Evolutionary conservation across 2,888 invertebrate genomes (phyloP).

Genomic region (Heteromyza rotundicornis): DNA sequence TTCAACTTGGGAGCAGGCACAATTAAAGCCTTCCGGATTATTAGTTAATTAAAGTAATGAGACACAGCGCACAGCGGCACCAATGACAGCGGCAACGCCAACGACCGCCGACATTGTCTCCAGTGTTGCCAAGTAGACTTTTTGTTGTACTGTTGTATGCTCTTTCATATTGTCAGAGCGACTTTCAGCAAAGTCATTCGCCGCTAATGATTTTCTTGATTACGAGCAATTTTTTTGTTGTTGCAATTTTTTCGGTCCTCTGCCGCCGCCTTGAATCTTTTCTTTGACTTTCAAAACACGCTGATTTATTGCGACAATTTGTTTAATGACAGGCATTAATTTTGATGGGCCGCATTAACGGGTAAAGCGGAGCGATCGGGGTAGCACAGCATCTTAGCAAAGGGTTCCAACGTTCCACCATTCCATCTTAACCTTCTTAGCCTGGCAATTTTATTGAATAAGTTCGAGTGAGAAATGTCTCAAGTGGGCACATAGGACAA

Average conservation of each 20-base stretch:
- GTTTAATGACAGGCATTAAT: conserved; percentile 55
- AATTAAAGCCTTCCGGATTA: conserved; percentile 38
- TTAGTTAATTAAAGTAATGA: conserved; percentile 41
- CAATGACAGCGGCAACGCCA: conserved; percentile 1
- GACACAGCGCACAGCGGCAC: conserved; percentile 21
- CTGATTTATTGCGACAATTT: conserved; percentile 57
- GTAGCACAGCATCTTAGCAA: conserved; percentile 26
- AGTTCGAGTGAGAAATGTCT: no score
- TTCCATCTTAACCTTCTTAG: no score
- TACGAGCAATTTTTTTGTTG: conserved; percentile 10
- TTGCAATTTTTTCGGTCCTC: conserved; percentile 23
- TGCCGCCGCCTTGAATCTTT: conserved; percentile 38
- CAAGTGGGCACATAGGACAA: no score
- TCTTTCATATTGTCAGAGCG: conserved; percentile 8
- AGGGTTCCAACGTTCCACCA: no score
- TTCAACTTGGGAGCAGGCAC: conserved; percentile 21
- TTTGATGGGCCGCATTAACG: conserved; percentile 42
- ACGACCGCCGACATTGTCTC: not conserved
- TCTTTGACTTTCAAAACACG: conserved; percentile 47
- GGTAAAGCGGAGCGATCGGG: conserved; percentile 14
- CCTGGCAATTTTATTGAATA: no score
- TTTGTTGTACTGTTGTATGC: no score
- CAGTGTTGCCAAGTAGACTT: not conserved
- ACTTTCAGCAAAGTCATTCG: conserved; percentile 28
- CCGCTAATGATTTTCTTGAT: conserved; percentile 29